A percentile compares a stretch with the other conserved stretches of the same genome.
Evolutionary conservation across 2,888 invertebrate genomes (phyloP).

Genomic region (Mythimna impura): DNA sequence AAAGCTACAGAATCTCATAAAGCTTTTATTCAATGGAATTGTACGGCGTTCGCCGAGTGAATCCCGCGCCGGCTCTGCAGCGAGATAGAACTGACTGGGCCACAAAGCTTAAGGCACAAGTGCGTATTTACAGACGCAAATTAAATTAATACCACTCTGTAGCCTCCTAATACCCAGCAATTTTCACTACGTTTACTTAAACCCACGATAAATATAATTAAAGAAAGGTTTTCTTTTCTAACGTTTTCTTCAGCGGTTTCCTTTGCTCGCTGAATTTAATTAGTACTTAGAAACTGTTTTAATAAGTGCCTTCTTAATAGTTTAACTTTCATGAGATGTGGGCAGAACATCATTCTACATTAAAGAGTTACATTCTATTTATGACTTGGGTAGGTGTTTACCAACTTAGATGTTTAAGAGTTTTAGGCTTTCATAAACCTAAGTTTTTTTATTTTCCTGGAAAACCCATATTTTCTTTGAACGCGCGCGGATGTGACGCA

Average conservation of each 20-base stretch:
- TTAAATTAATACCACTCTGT: constrained; percentile 36
- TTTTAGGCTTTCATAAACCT: neutral
- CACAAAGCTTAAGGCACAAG: constrained; percentile 35
- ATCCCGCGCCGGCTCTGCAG: constrained; percentile 39
- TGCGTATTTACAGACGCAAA: constrained; percentile 39
- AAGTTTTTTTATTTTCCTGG: neutral
- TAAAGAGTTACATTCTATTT: neutral
- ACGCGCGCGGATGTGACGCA: too few relatives aligned
- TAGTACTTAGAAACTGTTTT: neutral
- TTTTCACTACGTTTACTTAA: constrained; percentile 48
- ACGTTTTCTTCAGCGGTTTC: constrained; percentile 8
- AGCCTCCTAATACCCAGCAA: constrained; percentile 23
- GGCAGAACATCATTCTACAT: neutral
- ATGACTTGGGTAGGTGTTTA: neutral
- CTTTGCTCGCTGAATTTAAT: constrained; percentile 11
- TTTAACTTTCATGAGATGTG: neutral
- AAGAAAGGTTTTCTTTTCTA: constrained; percentile 39
- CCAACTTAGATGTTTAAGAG: neutral
- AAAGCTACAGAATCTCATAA: constrained; percentile 64
- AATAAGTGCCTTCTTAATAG: neutral
- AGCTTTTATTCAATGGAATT: constrained; percentile 62
- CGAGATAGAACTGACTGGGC: constrained; percentile 47
- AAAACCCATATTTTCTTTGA: too few relatives aligned
- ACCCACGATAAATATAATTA: constrained; percentile 35
- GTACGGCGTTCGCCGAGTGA: constrained; percentile 46